phyloP scores from a whole-genome alignment of 2,888 invertebrate species.

The Parascotia fuliginaria region DNA sequence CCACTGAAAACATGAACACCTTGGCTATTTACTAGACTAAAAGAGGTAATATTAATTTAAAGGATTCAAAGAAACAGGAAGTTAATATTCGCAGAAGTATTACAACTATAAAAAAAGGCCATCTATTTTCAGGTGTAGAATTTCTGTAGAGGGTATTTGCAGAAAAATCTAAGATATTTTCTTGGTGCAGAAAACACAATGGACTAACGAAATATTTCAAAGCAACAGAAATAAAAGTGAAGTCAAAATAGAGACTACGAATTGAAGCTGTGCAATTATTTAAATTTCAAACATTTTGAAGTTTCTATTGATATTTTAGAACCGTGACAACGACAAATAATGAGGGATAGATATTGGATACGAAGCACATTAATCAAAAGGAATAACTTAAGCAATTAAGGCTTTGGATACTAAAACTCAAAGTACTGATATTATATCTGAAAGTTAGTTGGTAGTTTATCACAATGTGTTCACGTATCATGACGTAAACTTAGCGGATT shows the following conservation, averaged over 20 bases:
- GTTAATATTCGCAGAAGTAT: too few relatives aligned
- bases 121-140: too few relatives aligned
- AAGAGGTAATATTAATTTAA: too few relatives aligned
- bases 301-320: conserved; percentile 11
- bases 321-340: conserved; percentile 3
- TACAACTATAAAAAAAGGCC: too few relatives aligned
- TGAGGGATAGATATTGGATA: conserved; percentile 11
- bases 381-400: neutral
- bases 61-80: too few relatives aligned
- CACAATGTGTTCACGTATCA: neutral
- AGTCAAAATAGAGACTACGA: neutral
- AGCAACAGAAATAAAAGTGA: neutral
- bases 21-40: too few relatives aligned
- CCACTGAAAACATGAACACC: too few relatives aligned
- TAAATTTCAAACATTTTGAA: conserved; percentile 1
- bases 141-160: too few relatives aligned
- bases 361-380: conserved; percentile 8
- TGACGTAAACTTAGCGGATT: neutral
- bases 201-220: neutral
- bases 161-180: too few relatives aligned
- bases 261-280: neutral
- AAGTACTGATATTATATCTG: neutral
- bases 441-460: neutral
- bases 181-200: too few relatives aligned
- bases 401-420: neutral